Percentiles rank a stretch among this genome's conserved stretches.
Evolutionary conservation across 2,888 invertebrate genomes (phyloP).

Genomic region (Hyalella azteca): DNA sequence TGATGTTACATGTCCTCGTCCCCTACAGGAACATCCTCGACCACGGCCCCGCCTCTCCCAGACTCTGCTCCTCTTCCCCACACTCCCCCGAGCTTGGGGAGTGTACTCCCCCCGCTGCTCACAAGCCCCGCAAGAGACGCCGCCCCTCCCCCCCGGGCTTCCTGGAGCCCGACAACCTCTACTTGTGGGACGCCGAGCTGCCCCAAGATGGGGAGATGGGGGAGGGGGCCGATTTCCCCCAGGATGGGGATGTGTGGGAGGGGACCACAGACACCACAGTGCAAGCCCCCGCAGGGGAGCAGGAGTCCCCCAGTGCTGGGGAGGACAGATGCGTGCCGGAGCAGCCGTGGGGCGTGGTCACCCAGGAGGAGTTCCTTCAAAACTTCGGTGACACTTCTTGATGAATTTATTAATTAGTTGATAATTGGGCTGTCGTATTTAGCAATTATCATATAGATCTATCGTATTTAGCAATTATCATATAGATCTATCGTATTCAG

Average conservation of each 20-base stretch:
- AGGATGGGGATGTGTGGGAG: no score
- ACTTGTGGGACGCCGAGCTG: constrained; percentile 17
- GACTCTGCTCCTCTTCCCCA: not conserved
- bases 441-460: no score
- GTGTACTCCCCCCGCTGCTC: not conserved
- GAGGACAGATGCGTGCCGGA: not conserved
- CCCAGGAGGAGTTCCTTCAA: constrained; percentile 19
- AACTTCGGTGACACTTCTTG: constrained; percentile 13
- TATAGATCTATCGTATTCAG: no score
- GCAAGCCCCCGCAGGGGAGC: not conserved
- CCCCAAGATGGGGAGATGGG: not conserved
- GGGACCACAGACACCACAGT: no score
- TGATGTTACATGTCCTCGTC: no score
- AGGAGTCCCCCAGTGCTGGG: not conserved
- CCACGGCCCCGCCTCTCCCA: not conserved
- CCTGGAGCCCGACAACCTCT: constrained; percentile 20
- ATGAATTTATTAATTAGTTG: no score
- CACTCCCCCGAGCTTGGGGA: not conserved
- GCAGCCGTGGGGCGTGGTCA: not conserved
- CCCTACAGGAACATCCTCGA: not conserved
- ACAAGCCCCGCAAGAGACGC: not conserved
- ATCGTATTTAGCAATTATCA: no score
- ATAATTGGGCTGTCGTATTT: no score
- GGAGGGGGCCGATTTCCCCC: no score
- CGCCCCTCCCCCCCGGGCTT: not conserved